Conservation (phyloP, 2,888 invertebrate species). For the Limnephilus rhombicus region DNA sequence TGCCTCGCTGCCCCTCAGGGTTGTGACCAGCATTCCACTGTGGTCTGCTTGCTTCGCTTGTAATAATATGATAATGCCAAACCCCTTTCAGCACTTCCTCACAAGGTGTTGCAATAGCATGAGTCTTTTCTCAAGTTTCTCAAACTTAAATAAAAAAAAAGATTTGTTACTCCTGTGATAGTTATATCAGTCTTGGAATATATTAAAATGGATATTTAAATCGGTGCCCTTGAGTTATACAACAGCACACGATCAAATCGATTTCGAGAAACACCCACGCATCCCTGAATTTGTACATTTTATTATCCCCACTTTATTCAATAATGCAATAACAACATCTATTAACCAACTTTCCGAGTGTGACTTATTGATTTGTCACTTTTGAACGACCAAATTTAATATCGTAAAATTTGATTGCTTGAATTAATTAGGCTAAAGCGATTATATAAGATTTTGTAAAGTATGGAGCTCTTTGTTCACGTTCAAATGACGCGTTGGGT, state of each 20-base stretch:
- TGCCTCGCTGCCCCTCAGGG: no score
- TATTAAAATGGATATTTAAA: conserved; percentile 12
- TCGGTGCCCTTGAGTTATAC: conserved; percentile 15
- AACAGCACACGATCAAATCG: conserved; percentile 7
- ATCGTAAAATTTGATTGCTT: not conserved
- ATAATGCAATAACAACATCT: conserved; percentile 4
- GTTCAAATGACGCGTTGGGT: not conserved
- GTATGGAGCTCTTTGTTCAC: not conserved
- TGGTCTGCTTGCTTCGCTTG: no score
- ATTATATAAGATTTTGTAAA: not conserved
- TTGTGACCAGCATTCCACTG: no score
- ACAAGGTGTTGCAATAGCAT: no score
- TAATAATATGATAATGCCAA: no score
- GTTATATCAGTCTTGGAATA: not conserved
- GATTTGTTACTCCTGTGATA: not conserved
- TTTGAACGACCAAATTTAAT: not conserved
- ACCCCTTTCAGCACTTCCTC: no score
- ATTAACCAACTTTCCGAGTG: not conserved
- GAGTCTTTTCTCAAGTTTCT: not conserved
- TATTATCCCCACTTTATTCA: conserved; percentile 10
- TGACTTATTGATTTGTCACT: not conserved
- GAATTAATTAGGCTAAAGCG: not conserved
- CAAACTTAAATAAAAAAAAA: not conserved
- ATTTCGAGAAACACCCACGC: conserved; percentile 13
- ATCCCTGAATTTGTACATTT: conserved; percentile 6